Conservation (phyloP, 2,797 vertebrate genomes). For the Mionectes olivaceus region DNA sequence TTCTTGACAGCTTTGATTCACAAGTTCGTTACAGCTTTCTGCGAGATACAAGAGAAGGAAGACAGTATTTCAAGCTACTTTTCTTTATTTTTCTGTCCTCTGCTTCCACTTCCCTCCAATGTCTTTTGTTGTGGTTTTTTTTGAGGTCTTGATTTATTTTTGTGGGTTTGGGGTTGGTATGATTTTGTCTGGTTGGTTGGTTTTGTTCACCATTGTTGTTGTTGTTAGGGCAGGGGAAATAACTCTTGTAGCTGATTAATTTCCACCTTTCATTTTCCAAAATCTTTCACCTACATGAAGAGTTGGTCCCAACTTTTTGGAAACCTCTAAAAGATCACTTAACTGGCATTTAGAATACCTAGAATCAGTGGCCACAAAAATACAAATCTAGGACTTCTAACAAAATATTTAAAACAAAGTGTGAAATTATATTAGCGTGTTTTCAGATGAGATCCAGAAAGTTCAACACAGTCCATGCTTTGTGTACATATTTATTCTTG, state of each 20-base stretch:
- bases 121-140: not conserved
- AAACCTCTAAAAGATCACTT: not conserved
- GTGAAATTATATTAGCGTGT: conserved; percentile 32
- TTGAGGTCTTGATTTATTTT: accelerated
- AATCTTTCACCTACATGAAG: not conserved
- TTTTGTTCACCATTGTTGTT: not conserved
- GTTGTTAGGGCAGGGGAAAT: not conserved
- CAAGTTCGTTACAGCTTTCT: not conserved
- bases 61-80: not conserved
- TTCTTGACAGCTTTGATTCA: not conserved
- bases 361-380: not conserved
- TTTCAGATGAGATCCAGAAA: not conserved
- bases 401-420: conserved; percentile 34
- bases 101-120: not conserved
- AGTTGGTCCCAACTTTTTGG: not conserved
- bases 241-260: not conserved
- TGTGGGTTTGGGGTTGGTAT: not conserved
- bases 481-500: not conserved
- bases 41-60: not conserved
- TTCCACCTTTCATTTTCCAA: not conserved
- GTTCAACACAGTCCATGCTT: not conserved
- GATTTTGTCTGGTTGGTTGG: not conserved
- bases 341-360: not conserved
- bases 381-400: conserved; percentile 2
- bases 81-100: not conserved